Conservation (phyloP, 2,888 invertebrate genomes). For the Mythimna lalbum region DNA sequence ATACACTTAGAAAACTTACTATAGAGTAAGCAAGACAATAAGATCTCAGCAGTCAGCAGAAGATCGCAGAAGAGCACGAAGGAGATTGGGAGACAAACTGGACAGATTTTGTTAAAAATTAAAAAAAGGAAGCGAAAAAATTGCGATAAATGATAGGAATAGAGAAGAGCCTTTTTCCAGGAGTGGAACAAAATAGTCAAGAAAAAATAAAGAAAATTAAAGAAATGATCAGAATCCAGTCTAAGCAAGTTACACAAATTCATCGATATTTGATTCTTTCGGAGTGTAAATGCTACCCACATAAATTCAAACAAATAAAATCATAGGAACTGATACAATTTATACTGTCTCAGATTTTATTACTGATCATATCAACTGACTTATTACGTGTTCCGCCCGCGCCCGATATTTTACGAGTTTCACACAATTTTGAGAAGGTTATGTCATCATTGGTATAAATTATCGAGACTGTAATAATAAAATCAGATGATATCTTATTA, state of each 20-base stretch:
- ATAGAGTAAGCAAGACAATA: neutral
- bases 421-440: conserved; percentile 57
- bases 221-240: too few relatives aligned
- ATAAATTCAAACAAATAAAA: conserved; percentile 55
- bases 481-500: conserved; percentile 50
- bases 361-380: conserved; percentile 61
- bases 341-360: conserved; percentile 62
- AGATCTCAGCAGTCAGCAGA: too few relatives aligned
- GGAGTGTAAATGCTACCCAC: conserved; percentile 16
- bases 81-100: too few relatives aligned
- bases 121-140: too few relatives aligned
- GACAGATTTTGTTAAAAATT: too few relatives aligned
- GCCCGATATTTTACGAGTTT: conserved; percentile 56
- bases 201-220: too few relatives aligned
- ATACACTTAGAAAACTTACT: neutral
- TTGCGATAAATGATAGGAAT: too few relatives aligned
- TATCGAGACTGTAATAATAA: conserved; percentile 46
- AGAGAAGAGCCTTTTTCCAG: too few relatives aligned
- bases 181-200: too few relatives aligned
- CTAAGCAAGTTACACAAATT: neutral
- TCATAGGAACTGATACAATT: conserved; percentile 49
- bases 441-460: conserved; percentile 48
- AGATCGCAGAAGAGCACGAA: too few relatives aligned
- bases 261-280: neutral
- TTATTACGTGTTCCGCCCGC: conserved; percentile 57